Conservation (phyloP, 2,113 vertebrate species). For the Thunnus maccoyii region DNA sequence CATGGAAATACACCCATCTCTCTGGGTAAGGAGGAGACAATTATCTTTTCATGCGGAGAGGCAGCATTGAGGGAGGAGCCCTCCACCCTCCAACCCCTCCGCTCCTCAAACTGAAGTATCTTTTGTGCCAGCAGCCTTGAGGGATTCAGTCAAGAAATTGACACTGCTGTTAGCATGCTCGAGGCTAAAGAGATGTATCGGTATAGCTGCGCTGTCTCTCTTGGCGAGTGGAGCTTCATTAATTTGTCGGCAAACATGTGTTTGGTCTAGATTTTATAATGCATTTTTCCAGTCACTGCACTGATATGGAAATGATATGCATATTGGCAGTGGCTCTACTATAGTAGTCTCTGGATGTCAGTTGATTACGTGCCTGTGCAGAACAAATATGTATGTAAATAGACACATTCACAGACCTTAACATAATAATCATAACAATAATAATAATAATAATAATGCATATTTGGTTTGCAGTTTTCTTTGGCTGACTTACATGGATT, state of each 20-base stretch:
- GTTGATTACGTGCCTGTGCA: conserved; percentile 6
- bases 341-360: conserved; percentile 2
- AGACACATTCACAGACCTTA: not conserved
- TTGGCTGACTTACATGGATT: not conserved
- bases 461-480: not conserved
- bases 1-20: conserved; percentile 76
- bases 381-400: not conserved
- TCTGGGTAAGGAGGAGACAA: conserved; percentile 75
- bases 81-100: conserved; percentile 15
- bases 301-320: conserved; percentile 36
- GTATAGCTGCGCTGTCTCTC: conserved; percentile 21
- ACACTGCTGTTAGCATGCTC: conserved; percentile 55
- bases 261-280: conserved; percentile 44
- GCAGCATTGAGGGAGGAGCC: conserved; percentile 56
- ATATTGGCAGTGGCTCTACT: conserved; percentile 14
- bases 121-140: conserved; percentile 55
- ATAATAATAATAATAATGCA: not conserved
- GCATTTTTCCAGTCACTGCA: conserved; percentile 38
- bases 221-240: conserved; percentile 41
- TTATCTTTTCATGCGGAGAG: conserved; percentile 71
- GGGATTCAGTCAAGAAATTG: conserved; percentile 55
- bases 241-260: conserved; percentile 55
- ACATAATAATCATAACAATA: not conserved
- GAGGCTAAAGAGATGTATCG: conserved; percentile 46
- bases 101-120: conserved; percentile 54